phyloP scores from a whole-genome alignment of 1,140 invertebrate genomes.

The Drosophila pseudoobscura region DNA sequence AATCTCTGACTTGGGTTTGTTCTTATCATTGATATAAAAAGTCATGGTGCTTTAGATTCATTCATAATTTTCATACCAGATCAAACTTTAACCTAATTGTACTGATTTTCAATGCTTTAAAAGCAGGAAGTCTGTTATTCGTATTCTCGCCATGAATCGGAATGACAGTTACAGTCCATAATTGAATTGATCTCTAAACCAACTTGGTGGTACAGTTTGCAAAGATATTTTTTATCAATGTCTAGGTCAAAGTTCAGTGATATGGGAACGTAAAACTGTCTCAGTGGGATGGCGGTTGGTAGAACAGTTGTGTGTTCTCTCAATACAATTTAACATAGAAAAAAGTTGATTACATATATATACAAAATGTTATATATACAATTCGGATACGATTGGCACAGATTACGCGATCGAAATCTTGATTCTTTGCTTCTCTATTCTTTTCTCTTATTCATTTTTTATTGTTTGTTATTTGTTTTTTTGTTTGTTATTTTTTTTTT shows the following conservation, averaged over 20 bases:
- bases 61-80: too few relatives aligned
- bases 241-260: slow-evolving; percentile 2
- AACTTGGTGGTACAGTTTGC: too few relatives aligned
- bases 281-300: slow-evolving; percentile 9
- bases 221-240: not conserved
- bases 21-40: too few relatives aligned
- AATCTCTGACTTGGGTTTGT: too few relatives aligned
- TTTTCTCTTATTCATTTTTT: slow-evolving; percentile 20
- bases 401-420: slow-evolving; percentile 65
- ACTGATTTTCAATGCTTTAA: too few relatives aligned
- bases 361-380: slow-evolving; percentile 64
- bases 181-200: too few relatives aligned
- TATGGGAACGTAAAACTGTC: not conserved
- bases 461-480: not conserved
- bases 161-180: slow-evolving; percentile 18
- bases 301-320: slow-evolving; percentile 34
- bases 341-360: slow-evolving; percentile 59
- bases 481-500: too few relatives aligned
- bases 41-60: too few relatives aligned
- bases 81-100: too few relatives aligned
- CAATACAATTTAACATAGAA: slow-evolving; percentile 60
- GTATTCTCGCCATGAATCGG: slow-evolving; percentile 1
- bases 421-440: slow-evolving; percentile 18
- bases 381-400: slow-evolving; percentile 78
- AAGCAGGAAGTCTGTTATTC: too few relatives aligned